Evolutionary conservation across 1,140 invertebrate genomes (phyloP).

Genomic region (Drosophila athabasca): DNA sequence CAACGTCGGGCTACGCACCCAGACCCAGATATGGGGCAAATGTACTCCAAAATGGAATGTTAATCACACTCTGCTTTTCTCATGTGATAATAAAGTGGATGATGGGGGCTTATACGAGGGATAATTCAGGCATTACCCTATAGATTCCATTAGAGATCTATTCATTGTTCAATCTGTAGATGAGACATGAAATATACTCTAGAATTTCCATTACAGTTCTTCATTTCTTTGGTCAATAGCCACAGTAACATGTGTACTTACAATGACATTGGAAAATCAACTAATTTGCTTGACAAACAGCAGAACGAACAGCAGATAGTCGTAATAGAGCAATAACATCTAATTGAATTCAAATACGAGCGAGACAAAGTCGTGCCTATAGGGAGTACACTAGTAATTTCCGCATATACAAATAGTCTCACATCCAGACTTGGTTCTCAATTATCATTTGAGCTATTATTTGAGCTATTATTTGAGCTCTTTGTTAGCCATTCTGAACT

Average conservation of each 20-base stretch:
- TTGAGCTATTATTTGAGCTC: conserved; percentile 14
- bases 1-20: conserved; percentile 27
- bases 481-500: conserved; percentile 12
- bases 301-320: conserved; percentile 20
- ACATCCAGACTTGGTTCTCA: conserved; percentile 41
- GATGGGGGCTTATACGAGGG: neutral
- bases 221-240: conserved; percentile 36
- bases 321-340: conserved; percentile 53
- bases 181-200: neutral
- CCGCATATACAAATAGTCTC: conserved; percentile 40
- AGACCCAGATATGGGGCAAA: conserved; percentile 51
- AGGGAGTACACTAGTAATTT: conserved; percentile 50
- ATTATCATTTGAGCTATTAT: conserved; percentile 27
- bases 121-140: neutral
- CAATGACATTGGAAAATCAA: conserved; percentile 57
- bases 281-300: conserved; percentile 45
- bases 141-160: no score
- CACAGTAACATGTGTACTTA: conserved; percentile 27
- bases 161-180: no score
- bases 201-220: conserved; percentile 11
- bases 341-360: conserved; percentile 54
- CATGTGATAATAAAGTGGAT: conserved; percentile 39
- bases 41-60: conserved; percentile 56
- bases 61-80: conserved; percentile 38
- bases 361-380: conserved; percentile 49